Percentiles rank a stretch among this genome's conserved stretches.
Conservation (phyloP, 2,113 vertebrate genomes). For the Fregetta grallaria region DNA sequence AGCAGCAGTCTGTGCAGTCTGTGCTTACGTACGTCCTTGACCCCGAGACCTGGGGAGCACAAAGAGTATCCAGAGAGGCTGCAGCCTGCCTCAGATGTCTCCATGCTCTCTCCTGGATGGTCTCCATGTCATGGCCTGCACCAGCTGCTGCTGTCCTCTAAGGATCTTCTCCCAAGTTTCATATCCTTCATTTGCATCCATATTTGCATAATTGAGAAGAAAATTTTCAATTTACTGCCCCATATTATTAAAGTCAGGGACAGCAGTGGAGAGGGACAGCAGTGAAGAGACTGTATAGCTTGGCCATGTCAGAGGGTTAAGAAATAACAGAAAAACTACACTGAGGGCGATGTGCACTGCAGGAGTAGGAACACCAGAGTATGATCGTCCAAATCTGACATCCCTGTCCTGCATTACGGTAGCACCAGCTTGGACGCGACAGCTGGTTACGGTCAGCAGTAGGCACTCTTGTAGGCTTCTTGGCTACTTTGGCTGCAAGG, state of each 20-base stretch:
- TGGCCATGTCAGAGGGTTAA: neutral
- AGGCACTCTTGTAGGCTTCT: neutral
- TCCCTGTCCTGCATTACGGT: neutral
- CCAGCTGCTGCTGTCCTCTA: neutral
- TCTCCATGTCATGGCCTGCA: neutral
- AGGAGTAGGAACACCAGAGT: neutral
- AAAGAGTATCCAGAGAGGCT: neutral
- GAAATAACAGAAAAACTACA: neutral
- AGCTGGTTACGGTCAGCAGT: neutral
- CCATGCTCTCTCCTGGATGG: neutral
- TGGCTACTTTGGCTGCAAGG: neutral
- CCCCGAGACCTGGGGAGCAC: neutral
- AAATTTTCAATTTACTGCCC: neutral
- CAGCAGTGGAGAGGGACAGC: neutral
- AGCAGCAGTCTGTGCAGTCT: neutral
- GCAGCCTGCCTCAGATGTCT: neutral
- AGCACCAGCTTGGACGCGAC: neutral
- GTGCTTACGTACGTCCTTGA: neutral
- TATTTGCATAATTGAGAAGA: neutral
- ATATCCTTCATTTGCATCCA: neutral
- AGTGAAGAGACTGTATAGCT: neutral
- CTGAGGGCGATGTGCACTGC: rapidly evolving
- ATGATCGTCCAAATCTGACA: neutral
- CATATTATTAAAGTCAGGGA: neutral
- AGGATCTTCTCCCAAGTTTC: neutral